phyloP scores from a whole-genome alignment of 2,888 invertebrate species.

The Orgyia antiqua region DNA sequence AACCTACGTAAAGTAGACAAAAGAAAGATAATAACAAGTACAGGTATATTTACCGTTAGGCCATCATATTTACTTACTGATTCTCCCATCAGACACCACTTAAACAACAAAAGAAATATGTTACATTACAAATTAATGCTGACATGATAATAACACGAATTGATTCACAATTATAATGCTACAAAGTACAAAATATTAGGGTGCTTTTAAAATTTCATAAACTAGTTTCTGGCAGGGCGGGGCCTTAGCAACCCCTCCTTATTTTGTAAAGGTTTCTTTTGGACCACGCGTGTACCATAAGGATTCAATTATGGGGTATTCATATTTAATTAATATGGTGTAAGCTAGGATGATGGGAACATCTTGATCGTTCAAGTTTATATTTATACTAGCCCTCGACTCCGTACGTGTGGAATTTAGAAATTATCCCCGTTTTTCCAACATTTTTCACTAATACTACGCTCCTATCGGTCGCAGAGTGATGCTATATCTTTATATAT shows the following conservation, averaged over 20 bases:
- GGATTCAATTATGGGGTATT: conserved; percentile 69
- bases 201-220: conserved; percentile 64
- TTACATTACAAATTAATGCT: conserved; percentile 58
- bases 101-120: conserved; percentile 28
- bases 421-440: no score
- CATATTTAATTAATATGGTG: conserved; percentile 72
- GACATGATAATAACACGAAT: conserved; percentile 72
- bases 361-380: conserved; percentile 58
- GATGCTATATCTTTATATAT: no score
- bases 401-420: no score
- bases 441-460: no score
- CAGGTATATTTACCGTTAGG: no score
- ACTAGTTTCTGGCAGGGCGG: conserved; percentile 60
- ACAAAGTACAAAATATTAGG: conserved; percentile 38
- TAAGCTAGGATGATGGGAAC: conserved; percentile 23
- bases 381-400: no score
- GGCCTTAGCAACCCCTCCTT: conserved; percentile 47
- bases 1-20: no score
- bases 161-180: conserved; percentile 64
- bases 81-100: conserved; percentile 49
- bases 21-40: no score
- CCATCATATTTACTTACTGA: conserved; percentile 24
- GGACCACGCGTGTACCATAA: conserved; percentile 62
- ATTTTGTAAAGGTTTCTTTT: conserved; percentile 33
- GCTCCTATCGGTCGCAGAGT: no score